Evolutionary conservation across 1,140 invertebrate species (phyloP).

Genomic region (Euborellia annulipes): DNA sequence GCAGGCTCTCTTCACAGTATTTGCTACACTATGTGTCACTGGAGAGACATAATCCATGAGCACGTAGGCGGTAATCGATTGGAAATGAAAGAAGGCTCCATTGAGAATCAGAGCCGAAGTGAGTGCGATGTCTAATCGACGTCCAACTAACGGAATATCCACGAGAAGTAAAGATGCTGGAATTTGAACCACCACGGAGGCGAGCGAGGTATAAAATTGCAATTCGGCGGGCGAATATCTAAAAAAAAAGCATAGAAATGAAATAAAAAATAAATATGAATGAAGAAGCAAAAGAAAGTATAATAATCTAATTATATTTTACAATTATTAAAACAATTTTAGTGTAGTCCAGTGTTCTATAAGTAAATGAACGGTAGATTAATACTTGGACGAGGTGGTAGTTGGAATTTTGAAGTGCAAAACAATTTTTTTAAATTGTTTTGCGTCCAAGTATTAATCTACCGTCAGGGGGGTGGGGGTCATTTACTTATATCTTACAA

Average conservation of each 20-base stretch:
- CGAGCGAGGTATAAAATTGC: slow-evolving; percentile 71
- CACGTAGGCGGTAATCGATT: slow-evolving; percentile 74
- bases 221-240: slow-evolving; percentile 56
- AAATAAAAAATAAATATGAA: too few species aligned
- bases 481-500: too few species aligned
- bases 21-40: slow-evolving; percentile 75
- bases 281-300: neutral
- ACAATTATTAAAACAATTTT: too few species aligned
- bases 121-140: slow-evolving; percentile 30
- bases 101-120: slow-evolving; percentile 51
- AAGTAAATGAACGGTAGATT: too few species aligned
- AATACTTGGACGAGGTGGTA: too few species aligned
- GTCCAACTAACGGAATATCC: slow-evolving; percentile 36
- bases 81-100: slow-evolving; percentile 72
- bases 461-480: too few species aligned
- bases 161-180: slow-evolving; percentile 54
- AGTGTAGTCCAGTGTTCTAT: too few species aligned
- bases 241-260: neutral
- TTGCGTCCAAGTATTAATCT: too few species aligned
- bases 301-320: neutral
- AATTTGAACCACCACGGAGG: slow-evolving; percentile 63
- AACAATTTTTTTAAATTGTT: too few species aligned
- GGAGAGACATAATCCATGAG: slow-evolving; percentile 76
- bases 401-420: too few species aligned
- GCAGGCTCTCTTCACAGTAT: slow-evolving; percentile 69